Percentiles rank a stretch among this genome's conserved stretches.
Conservation (phyloP, 2,113 vertebrate species). For the Pseudolaguvia tuberculata region DNA sequence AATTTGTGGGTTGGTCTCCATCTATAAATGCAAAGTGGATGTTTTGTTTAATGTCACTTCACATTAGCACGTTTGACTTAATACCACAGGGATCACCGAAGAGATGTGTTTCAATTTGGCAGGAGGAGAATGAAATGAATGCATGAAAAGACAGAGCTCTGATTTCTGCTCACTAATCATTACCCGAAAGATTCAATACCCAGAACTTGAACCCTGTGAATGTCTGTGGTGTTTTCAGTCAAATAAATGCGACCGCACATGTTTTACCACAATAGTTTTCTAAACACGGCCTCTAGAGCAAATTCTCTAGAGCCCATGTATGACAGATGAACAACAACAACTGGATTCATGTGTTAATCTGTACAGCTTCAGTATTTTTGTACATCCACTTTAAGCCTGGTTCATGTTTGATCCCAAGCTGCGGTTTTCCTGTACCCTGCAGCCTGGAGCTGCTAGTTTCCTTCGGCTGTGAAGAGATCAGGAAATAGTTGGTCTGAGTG, state of each 20-base stretch:
- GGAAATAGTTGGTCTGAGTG: slow-evolving; percentile 31
- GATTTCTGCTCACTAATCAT: neutral
- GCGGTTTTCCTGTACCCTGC: neutral
- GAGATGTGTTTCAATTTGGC: neutral
- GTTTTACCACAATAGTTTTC: neutral
- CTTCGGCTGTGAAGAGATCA: slow-evolving; percentile 10
- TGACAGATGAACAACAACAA: neutral
- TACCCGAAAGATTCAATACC: neutral
- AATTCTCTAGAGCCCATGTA: neutral
- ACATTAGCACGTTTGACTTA: neutral
- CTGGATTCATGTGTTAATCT: neutral
- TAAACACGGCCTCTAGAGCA: too few species aligned
- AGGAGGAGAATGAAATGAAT: neutral
- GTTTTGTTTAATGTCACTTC: neutral
- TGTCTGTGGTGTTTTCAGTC: neutral
- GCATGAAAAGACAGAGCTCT: too few species aligned
- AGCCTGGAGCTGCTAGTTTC: slow-evolving; percentile 25
- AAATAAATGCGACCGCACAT: neutral
- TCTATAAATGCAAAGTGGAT: neutral
- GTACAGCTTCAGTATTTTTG: neutral
- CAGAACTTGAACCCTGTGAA: neutral
- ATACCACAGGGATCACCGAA: neutral
- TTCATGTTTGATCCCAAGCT: neutral
- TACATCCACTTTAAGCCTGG: too few species aligned
- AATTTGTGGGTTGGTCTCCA: neutral